phyloP scores from a whole-genome alignment of 2,113 vertebrate genomes.

The Isurus oxyrinchus region DNA sequence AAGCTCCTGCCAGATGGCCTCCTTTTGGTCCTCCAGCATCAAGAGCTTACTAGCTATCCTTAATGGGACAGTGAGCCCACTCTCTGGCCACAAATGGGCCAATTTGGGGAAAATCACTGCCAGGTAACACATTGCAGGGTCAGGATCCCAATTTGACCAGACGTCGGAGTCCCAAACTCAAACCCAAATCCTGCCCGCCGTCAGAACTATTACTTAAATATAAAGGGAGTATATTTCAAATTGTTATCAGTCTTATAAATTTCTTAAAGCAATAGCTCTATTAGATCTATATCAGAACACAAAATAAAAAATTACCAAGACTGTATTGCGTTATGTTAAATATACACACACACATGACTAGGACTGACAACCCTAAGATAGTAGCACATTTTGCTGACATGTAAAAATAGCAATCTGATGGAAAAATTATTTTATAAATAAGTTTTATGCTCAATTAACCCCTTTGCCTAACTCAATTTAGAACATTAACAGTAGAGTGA shows the following conservation, averaged over 20 bases:
- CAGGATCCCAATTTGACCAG: neutral
- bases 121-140: too few species aligned
- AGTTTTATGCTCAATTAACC: neutral
- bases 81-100: too few species aligned
- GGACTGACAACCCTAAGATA: neutral
- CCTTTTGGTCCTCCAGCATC: too few species aligned
- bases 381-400: neutral
- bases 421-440: neutral
- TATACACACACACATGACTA: neutral
- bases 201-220: neutral
- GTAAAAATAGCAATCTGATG: constrained; percentile 7
- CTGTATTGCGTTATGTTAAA: neutral
- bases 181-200: neutral
- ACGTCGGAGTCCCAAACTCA: neutral
- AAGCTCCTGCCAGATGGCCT: too few species aligned
- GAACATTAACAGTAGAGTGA: neutral
- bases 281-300: neutral
- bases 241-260: neutral
- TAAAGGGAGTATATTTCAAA: neutral
- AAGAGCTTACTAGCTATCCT: too few species aligned
- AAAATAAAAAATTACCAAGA: neutral
- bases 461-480: neutral
- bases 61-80: too few species aligned
- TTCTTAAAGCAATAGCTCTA: neutral
- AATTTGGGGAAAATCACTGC: too few species aligned